These are phyloP conservation scores for Pangasius macronema DNA, from an alignment of 2,797 vertebrate species.

Conservation along the genomic window DNA sequence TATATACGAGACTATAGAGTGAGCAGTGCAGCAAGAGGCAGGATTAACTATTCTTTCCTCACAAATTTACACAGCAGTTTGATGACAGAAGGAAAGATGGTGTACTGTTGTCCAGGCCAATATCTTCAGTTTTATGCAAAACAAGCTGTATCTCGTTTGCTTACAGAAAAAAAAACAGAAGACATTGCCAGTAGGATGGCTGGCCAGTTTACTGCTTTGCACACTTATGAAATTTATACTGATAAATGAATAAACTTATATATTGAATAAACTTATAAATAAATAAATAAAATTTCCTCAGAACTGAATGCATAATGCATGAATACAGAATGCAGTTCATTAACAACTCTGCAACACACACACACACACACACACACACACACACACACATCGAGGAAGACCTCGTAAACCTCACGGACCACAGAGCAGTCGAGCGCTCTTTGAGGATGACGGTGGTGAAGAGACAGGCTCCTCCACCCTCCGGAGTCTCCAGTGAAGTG, in stretches of 20 bases:
- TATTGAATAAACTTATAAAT: too few species aligned
- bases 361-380: too few species aligned
- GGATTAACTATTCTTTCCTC: neutral
- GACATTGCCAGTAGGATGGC: neutral
- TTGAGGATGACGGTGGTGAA: slow-evolving; percentile 97
- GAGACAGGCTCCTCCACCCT: slow-evolving; percentile 90
- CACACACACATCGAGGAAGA: too few species aligned
- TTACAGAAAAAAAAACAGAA: neutral
- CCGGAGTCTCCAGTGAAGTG: slow-evolving; percentile 95
- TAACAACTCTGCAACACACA: neutral
- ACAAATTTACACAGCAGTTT: neutral
- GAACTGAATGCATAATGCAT: neutral
- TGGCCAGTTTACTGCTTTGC: neutral
- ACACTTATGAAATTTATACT: neutral
- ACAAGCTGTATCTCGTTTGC: neutral
- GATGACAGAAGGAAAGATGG: neutral
- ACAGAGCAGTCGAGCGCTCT: slow-evolving; percentile 89
- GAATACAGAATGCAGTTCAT: neutral
- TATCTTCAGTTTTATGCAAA: neutral
- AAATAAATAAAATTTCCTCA: too few species aligned
- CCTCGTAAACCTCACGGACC: too few species aligned
- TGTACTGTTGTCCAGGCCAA: neutral
- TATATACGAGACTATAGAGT: neutral
- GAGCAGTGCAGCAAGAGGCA: neutral
- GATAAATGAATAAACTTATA: slow-evolving; percentile 7